Percentiles rank a stretch among this genome's conserved stretches.
These are phyloP conservation scores for Tupiocoris notatus DNA, from an alignment of 2,888 invertebrate genomes.

Conservation along the genomic window DNA sequence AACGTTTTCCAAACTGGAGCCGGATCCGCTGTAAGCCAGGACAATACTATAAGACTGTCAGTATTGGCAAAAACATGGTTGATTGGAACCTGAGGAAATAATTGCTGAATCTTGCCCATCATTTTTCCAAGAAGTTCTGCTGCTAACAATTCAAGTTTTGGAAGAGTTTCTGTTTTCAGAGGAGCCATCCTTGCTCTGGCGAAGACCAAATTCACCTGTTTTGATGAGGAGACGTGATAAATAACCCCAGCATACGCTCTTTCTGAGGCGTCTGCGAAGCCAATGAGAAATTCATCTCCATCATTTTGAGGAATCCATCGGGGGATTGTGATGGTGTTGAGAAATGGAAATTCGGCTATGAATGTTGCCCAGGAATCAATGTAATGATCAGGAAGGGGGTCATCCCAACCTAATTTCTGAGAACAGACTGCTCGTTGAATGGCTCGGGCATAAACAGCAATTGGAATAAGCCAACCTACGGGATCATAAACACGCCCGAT, in stretches of 20 bases:
- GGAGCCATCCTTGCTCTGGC: neutral
- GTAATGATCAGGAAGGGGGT: neutral
- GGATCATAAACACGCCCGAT: neutral
- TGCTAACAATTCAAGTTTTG: neutral
- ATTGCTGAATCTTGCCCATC: neutral
- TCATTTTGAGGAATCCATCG: neutral
- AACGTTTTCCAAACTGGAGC: slow-evolving; percentile 2
- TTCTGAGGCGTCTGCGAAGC: slow-evolving; percentile 1
- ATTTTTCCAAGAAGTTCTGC: neutral
- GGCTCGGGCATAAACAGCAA: neutral
- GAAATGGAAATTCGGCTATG: neutral
- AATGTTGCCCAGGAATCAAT: neutral
- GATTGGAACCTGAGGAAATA: neutral
- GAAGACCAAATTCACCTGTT: neutral
- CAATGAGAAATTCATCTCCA: neutral
- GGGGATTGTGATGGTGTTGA: neutral
- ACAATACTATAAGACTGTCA: neutral
- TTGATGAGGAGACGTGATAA: neutral
- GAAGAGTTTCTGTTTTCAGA: neutral
- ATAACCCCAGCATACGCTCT: neutral
- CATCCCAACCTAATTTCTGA: neutral
- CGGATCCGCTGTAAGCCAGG: slow-evolving; percentile 7
- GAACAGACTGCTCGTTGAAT: neutral
- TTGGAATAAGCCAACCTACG: neutral
- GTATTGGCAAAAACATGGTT: neutral